Base-by-base conservation (phyloP, 2,888 invertebrate species). In the Desoria tigrina region DNA sequence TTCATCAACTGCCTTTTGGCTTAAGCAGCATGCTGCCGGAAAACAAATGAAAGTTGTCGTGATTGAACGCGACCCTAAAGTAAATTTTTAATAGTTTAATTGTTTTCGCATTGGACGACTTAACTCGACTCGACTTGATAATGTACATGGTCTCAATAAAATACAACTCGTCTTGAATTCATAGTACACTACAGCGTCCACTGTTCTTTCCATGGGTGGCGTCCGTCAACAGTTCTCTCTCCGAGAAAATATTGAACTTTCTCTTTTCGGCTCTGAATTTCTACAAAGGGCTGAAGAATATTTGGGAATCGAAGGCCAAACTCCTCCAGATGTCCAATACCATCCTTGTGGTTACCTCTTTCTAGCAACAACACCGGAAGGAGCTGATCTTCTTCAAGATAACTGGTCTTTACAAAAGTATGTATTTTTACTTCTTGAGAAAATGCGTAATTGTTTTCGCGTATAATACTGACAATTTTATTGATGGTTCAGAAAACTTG, bases 151-250 rank as follows among this genome's bases (percentile, higher is more conserved):
- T n/a, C n/a, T n/a, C n/a, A n/a, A n/a, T n/a, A n/a, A n/a, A 7
- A 49, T 49, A 39, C 11, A 14, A 49, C 21, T 49, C 49, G 39
- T 49, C 14, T 49, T n/a, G n/a, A n/a, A n/a, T 32, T 32, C 6
- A 7, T 81, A 94, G 92, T 92, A 89, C 79, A 81, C 84, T 63
- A 81, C 83, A 77, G 84, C 86, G 14, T 88, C 91, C 18, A 88
- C 88, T 1, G 85, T 86, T 51, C 80, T 91, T 62, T 90, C 92
- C 7, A 85, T 88, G 18, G 94, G 95, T 26, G 90, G 90, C 14
- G 80, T 99, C 61, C 84, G 91, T 9, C 96, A 96, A 79, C 98
- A 99, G 80, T 98, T 93, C 81, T 90, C 93, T 0, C 80, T 93
- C 7, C 87, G 88, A 61, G 97, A 98, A 83, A 96, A 97, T 81